Base-by-base conservation (phyloP, 2,113 vertebrate species). In the Rhegmatorhina hoffmannsi region DNA sequence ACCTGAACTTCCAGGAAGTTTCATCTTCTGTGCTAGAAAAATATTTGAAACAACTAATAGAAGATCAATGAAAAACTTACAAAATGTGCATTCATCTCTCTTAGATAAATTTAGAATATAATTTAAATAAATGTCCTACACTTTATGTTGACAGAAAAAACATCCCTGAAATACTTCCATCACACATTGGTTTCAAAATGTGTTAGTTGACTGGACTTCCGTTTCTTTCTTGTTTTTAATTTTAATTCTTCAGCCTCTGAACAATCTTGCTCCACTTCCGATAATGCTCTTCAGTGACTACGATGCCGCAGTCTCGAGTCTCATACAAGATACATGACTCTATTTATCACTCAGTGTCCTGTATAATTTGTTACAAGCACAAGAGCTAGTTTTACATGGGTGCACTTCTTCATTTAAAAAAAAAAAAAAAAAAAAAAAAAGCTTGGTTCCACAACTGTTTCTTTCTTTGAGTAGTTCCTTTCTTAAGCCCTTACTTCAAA, bases 321-420 rank as follows among this genome's bases (percentile, higher is more conserved):
- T 95, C 74, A 81, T 84, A 50, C 17, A 78, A 95, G 95, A 95
- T 93, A 92, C 88, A 82, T 72, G 56, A 87, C 82, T 95, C 88
- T 90, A 92, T 93, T 94, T 93, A 92, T 96, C 75, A 89, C 73
- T 81, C 84, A 24, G 75, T 91, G 78, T 92, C 94, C 85, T 85
- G 38, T 72, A 74, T 93, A 95, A 95, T 92, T 82, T 60, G 34
- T 75, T 92, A 94, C 86, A 94, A 96, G 90, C 64, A 82, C 79
- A 53, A 60, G 14, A 81, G 40, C 90, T 87, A 24, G 83, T 89
- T 95, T 90, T 97, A 94, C 90, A 92, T 19, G 60, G 73, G 20
- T 75, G 76, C 17, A 43, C 19, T 46, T 84, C 78, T 88, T 36
- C 58, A 58, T 49, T 5, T 40, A 11, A 25, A 23, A 64, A n/a